phyloP scores from a whole-genome alignment of 2,888 invertebrate genomes.

The Limnephilus marmoratus region DNA sequence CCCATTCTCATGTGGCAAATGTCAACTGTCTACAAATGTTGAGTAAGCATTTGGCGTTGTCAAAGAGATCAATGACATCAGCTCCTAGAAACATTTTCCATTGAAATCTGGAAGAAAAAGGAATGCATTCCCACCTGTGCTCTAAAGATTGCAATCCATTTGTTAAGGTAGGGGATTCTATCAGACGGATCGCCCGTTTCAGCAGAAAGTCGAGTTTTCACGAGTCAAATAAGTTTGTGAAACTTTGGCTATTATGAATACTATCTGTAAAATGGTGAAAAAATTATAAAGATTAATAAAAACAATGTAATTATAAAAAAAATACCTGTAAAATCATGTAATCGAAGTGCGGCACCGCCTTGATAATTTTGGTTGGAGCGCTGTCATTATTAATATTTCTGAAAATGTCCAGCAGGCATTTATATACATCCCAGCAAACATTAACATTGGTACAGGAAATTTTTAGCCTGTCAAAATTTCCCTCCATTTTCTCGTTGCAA shows the following conservation, averaged over 20 bases:
- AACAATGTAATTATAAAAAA: not conserved
- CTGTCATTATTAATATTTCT: constrained; percentile 9
- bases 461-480: constrained; percentile 24
- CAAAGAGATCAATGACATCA: too few species aligned
- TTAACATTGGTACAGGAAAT: constrained; percentile 20
- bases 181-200: too few species aligned
- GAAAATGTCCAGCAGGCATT: constrained; percentile 38
- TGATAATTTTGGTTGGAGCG: not conserved
- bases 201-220: not conserved
- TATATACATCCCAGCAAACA: constrained; percentile 41
- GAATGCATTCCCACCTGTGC: too few species aligned
- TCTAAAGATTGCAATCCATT: too few species aligned
- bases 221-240: not conserved
- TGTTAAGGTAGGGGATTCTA: too few species aligned
- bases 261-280: too few species aligned
- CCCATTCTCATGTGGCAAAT: too few species aligned
- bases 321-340: constrained; percentile 55
- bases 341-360: constrained; percentile 51
- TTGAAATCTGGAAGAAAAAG: too few species aligned
- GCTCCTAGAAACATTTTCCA: too few species aligned
- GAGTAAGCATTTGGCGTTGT: too few species aligned
- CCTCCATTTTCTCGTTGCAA: constrained; percentile 24
- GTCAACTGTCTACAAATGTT: too few species aligned
- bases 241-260: not conserved
- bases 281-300: not conserved